Base-by-base conservation (phyloP, 2,888 invertebrate species). In the Eubasilissa splendida region DNA sequence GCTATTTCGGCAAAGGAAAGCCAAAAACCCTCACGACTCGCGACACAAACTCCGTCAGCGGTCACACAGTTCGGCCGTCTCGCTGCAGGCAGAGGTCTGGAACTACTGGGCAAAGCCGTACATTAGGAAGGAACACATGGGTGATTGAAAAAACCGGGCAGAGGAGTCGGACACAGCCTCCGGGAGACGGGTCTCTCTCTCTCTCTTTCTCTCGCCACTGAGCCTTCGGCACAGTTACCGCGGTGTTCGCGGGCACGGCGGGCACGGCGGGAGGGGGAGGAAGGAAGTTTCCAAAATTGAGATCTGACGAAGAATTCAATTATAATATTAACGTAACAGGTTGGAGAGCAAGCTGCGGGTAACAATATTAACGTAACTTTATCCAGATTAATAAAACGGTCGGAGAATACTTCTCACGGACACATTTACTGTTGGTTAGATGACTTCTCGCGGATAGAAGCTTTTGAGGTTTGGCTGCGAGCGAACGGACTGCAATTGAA, bases 81-180 rank as follows among this genome's bases (percentile, higher is more conserved):
- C 87, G 85, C 87, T 89, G 88, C 90, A 90, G 90, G 90, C 90
- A 90, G 89, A 87, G 89, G 90, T 89, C 89, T 90, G 90, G 90
- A 90, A 89, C 89, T 89, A 90, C 89, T 90, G 90, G 90, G 90
- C 90, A 90, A 90, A 90, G 90, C 89, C 88, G 88, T 89, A 88
- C 89, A 90, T 91, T 90, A 91, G 90, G 90, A 90, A 89, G 90
- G 90, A 90, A 90, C 90, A 90, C 90, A 91, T 90, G 90, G 90
- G 90, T 90, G 89, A 90, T 53, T 80, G 90, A 91, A 90, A 90
- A 81, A 83, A 80, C 70, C 73, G 63, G 80, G 65, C 65, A 74
- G 73, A n/a, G 12, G 83, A 83, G 83, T 71, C 59, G 78, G 78
- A n/a, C 10, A 33, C 53, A 54, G 71, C 14, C 22, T 71, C 54